phyloP scores from a whole-genome alignment of 2,113 vertebrate species.

The Malurus cyaneus region DNA sequence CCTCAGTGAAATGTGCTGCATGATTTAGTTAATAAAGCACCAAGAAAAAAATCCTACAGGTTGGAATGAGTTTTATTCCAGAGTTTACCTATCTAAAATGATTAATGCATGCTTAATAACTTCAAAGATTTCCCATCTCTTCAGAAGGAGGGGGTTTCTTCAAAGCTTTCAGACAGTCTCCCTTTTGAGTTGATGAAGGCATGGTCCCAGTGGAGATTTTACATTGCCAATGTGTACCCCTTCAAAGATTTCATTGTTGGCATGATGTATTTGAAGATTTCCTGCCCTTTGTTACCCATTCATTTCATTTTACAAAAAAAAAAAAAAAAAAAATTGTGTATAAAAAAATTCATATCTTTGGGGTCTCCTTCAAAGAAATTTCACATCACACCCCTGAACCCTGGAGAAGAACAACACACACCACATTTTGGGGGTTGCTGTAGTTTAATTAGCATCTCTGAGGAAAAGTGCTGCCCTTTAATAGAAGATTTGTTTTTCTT shows the following conservation, averaged over 20 bases:
- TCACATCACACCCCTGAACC: background rate
- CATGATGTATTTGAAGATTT: constrained; percentile 57
- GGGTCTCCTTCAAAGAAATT: constrained; percentile 53
- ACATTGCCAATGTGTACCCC: constrained; percentile 9
- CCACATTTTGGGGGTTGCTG: background rate
- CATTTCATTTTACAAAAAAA: constrained; percentile 23
- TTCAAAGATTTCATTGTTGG: constrained; percentile 70
- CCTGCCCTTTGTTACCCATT: constrained; percentile 40
- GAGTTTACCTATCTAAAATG: constrained; percentile 64
- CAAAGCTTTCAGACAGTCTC: constrained; percentile 57
- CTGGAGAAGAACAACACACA: background rate
- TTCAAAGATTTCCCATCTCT: constrained; percentile 65
- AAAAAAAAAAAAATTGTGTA: background rate
- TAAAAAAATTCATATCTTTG: background rate
- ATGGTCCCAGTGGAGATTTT: constrained; percentile 52
- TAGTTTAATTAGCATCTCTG: constrained; percentile 45
- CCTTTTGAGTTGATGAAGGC: constrained; percentile 62
- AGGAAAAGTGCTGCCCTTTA: constrained; percentile 13
- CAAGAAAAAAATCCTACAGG: background rate
- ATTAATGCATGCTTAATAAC: constrained; percentile 64
- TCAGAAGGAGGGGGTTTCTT: constrained; percentile 49
- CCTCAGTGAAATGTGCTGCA: background rate
- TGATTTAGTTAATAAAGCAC: constrained; percentile 5
- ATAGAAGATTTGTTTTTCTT: constrained; percentile 31
- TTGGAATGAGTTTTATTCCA: constrained; percentile 6